Percentiles rank a stretch among this genome's conserved stretches.
These are phyloP conservation scores for Crotophaga sulcirostris DNA, from an alignment of 2,113 vertebrate species.

Conservation along the genomic window DNA sequence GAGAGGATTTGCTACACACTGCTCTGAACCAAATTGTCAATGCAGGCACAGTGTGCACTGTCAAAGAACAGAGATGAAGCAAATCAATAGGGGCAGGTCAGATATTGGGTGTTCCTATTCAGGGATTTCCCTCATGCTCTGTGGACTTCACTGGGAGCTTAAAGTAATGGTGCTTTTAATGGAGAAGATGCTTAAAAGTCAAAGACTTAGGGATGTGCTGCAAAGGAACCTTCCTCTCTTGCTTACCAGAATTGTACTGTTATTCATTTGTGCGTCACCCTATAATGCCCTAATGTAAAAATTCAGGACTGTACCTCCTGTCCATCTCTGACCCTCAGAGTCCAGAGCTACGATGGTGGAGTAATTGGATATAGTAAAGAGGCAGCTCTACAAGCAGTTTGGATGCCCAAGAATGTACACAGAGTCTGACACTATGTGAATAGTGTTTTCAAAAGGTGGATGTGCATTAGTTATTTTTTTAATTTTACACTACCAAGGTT, in stretches of 20 bases:
- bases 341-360: not conserved
- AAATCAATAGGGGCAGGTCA: not conserved
- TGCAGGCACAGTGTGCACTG: rapidly evolving
- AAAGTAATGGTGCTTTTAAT: not conserved
- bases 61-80: not conserved
- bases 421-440: not conserved
- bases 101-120: not conserved
- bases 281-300: not conserved
- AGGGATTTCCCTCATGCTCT: not conserved
- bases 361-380: not conserved
- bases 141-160: not conserved
- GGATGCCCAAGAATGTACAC: not conserved
- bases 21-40: not conserved
- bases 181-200: not conserved
- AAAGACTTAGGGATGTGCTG: not conserved
- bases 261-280: not conserved
- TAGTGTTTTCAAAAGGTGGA: not conserved
- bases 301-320: not conserved
- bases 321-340: not conserved
- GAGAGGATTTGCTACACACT: not conserved
- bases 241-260: not conserved
- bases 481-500: not conserved
- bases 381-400: not conserved
- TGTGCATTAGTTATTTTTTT: not conserved
- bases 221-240: not conserved